A percentile compares a stretch with the other conserved stretches of the same genome.
phyloP scores from a whole-genome alignment of 2,113 vertebrate genomes.

The Atlantisia rogersi region DNA sequence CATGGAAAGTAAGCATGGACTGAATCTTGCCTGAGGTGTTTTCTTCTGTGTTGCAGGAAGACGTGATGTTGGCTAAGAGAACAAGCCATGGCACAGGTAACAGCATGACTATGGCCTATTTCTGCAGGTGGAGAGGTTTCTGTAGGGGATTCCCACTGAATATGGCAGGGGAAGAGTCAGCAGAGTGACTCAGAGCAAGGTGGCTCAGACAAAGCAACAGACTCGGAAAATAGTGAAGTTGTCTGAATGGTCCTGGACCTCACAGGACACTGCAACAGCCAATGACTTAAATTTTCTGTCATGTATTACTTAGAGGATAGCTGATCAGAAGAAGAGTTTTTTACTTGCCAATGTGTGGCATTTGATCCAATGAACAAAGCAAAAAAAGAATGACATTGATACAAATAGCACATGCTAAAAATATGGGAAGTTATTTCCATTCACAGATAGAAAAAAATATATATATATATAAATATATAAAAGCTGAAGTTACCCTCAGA shows the following conservation, averaged over 20 bases:
- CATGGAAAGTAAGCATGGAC: background rate
- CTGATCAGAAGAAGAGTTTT: background rate
- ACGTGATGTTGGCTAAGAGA: background rate
- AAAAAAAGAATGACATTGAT: background rate
- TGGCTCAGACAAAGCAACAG: background rate
- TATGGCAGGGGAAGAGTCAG: background rate
- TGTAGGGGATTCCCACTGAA: accelerated
- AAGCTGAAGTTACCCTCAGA: background rate
- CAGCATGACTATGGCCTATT: accelerated
- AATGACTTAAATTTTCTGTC: background rate
- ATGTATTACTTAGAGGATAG: accelerated
- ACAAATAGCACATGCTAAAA: background rate
- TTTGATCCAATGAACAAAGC: background rate
- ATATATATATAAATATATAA: background rate
- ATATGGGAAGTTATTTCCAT: background rate
- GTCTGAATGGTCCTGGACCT: background rate
- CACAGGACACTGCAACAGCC: accelerated
- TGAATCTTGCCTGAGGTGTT: accelerated
- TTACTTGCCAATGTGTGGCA: too few relatives aligned
- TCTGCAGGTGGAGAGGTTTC: background rate
- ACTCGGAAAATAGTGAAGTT: background rate
- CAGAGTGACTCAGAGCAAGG: background rate
- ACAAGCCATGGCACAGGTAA: background rate
- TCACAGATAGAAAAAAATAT: background rate
- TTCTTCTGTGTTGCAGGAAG: background rate